Percentiles rank a stretch among this genome's conserved stretches.
Conservation (phyloP, 2,797 vertebrate genomes). For the Taenioides sp. region DNA sequence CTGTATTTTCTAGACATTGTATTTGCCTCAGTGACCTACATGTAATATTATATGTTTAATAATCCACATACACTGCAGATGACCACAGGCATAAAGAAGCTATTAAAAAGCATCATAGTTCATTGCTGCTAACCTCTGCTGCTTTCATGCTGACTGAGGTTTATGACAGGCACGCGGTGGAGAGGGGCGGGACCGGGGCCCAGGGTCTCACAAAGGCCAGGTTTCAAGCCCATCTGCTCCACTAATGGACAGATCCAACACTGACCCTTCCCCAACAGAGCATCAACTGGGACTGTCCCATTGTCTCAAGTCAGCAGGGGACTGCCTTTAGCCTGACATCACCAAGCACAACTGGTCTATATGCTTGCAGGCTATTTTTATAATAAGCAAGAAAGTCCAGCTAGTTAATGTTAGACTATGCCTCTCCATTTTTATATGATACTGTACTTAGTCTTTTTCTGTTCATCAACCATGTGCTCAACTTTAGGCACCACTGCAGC, state of each 20-base stretch:
- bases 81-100: constrained; percentile 21
- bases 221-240: constrained; percentile 76
- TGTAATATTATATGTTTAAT: constrained; percentile 3
- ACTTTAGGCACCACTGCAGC: constrained; percentile 50
- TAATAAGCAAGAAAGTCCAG: constrained; percentile 34
- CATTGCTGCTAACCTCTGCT: constrained; percentile 40
- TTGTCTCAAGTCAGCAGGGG: constrained; percentile 64
- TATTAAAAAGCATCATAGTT: constrained; percentile 43
- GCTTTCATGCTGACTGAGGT: constrained; percentile 41
- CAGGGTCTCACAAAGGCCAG: constrained; percentile 72
- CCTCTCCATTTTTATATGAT: neutral
- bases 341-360: constrained; percentile 30
- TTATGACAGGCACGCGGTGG: constrained; percentile 53
- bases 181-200: constrained; percentile 54
- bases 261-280: constrained; percentile 69
- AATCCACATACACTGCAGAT: constrained; percentile 1
- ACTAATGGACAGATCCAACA: constrained; percentile 65
- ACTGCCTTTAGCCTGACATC: constrained; percentile 67
- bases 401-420: neutral
- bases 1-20: neutral
- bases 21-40: neutral
- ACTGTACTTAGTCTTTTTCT: neutral
- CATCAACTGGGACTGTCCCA: constrained; percentile 68
- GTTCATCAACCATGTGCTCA: constrained; percentile 13
- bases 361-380: constrained; percentile 28